Evolutionary conservation across 2,797 vertebrate genomes (phyloP), one percentile per base, ranked within the genome.

Genomic region (Eutrigla gurnardus): DNA sequence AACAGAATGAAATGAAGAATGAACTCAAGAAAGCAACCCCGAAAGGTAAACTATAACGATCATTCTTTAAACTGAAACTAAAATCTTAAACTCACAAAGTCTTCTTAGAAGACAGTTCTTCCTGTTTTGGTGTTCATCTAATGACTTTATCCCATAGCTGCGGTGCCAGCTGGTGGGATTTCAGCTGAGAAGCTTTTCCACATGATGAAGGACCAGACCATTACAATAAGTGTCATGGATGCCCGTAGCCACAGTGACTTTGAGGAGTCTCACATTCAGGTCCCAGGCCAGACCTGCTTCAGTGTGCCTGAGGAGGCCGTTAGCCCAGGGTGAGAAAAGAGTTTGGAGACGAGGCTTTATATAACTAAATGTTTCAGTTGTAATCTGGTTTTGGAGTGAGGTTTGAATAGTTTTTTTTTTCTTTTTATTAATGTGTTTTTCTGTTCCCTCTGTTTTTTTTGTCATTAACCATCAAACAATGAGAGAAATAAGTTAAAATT

Each of bases 241-340:
- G 95, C 96, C 37, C 96, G 98, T 52, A 94, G 82, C 88, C 33
- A 83, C n/a, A 92, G 75, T 50, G 96, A 98, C 92, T 98, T 96
- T 86, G 95, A 96, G 78, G 96, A 97, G 80, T 99, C 98, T 7
- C 96, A 93, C 84, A 97, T 99, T 84, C 92, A 90, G 78, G 89
- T 96, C 75, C 95, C 96, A 18, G 65, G 77, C 18, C 93, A 94
- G 84, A 91, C 25, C 58, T 94, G 90, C 69, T 91, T 99, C 89
- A 97, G 95, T 4, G 95, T 99, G 68, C 97, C 98, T 64, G 96
- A 98, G 85, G 98, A 99, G 89, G 96, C 97, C 61, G 88, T 99
- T 79, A 95, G 74, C 65, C 97, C 98, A 61, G 98, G 98, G 98
- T 99, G 92, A 85, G 93, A 58, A 58, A n/a, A 9, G 5, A 5